These are phyloP conservation scores for Mobula hypostoma DNA, from an alignment of 2,113 vertebrate species.

Conservation along the genomic window DNA sequence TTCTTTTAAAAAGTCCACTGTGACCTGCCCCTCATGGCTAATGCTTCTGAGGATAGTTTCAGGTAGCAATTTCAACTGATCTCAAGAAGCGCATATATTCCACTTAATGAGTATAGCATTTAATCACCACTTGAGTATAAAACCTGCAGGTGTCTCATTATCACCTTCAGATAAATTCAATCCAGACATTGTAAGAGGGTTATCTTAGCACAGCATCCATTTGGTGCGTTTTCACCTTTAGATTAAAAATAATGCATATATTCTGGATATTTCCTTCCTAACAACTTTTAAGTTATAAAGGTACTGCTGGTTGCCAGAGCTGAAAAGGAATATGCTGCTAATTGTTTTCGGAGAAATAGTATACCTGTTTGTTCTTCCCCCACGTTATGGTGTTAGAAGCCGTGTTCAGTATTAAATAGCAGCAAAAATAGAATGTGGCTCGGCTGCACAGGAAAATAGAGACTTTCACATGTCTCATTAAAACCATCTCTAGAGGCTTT, in stretches of 20 bases:
- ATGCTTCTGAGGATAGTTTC: too few species aligned
- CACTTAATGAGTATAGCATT: not conserved
- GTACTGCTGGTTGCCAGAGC: not conserved
- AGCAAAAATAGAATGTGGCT: constrained; percentile 48
- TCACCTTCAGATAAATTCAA: not conserved
- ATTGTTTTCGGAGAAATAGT: not conserved
- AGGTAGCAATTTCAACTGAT: too few species aligned
- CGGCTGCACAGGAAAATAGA: constrained; percentile 33
- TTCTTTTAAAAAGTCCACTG: too few species aligned
- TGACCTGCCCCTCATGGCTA: too few species aligned
- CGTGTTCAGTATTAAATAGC: constrained; percentile 43
- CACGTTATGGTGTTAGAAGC: constrained; percentile 47
- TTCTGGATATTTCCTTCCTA: not conserved
- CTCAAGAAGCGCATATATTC: not conserved
- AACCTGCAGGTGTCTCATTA: not conserved
- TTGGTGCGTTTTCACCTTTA: not conserved
- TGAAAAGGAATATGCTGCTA: too few species aligned
- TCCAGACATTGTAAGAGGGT: not conserved
- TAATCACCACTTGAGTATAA: not conserved
- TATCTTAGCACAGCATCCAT: not conserved
- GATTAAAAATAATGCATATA: not conserved
- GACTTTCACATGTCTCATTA: constrained; percentile 47
- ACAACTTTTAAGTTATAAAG: not conserved
- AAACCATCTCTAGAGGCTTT: constrained; percentile 42
- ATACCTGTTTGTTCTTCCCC: constrained; percentile 40